Evolutionary conservation across 1,140 invertebrate genomes (phyloP), one percentile per base, ranked within the genome.

Genomic region (Nasonia vitripennis): DNA sequence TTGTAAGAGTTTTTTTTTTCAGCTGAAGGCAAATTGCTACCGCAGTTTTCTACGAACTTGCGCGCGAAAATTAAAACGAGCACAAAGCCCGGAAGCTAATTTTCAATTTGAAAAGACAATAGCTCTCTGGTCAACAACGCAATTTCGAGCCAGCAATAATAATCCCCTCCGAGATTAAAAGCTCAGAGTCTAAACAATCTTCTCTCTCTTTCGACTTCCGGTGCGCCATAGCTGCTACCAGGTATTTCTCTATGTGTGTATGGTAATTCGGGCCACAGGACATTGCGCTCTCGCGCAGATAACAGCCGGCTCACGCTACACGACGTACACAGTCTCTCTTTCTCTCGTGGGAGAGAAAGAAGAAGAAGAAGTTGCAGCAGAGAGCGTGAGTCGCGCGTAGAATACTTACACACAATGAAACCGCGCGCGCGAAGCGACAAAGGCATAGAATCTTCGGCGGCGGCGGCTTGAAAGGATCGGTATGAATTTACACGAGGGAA

Each of bases 401-500:
- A 62, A 62, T 62, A 62, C 55, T 62, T 62, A 62, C 55, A 62
- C 55, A 62, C 55, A 62, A 62, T 62, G 55, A 62, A 62, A 14
- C 55, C 17, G 55, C 55, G 55, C 48, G 48, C 11, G 41, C 11
- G 48, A 62, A 62, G 55, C 55, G 55, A 62, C 55, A 62, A 62
- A 62, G 55, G 55, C 68, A 23, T 80, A 83, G 81, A 62, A 62
- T 74, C 71, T 37, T 34, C 71, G 23, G 31, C 9, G 51, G 31
- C 9, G 51, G 48, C 81, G 6, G 70, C 41, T 81, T 74, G 27
- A 82, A 82, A 82, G 80, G 80, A 82, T n/a, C 62, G 23, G 27
- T 55, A 68, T 81, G 80, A 81, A 81, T 81, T 81, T 81, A 67
- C 81, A 83, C 81, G 48, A 12, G 31, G 12, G 78, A 79, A 79